Base-by-base conservation (phyloP, 2,888 invertebrate genomes). In the Drosophila yooni region DNA sequence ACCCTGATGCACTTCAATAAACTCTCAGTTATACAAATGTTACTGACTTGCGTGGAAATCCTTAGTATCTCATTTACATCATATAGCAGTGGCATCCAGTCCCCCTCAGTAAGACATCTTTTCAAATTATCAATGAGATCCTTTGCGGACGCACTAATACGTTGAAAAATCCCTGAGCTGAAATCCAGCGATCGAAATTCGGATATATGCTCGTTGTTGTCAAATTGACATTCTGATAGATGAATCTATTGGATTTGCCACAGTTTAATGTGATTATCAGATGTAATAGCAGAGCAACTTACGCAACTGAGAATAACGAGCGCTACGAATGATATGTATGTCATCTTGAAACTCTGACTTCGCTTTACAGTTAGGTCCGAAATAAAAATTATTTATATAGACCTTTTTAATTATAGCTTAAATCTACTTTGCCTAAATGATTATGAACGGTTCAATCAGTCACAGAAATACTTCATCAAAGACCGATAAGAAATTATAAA, bases 151-250 rank as follows among this genome's bases (percentile, higher is more conserved):
- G 4, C 46, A 3, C 15, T 15, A 25, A 46, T 3, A 4, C 7
- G 46, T 25, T 25, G 21, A 46, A 46, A 46, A 25, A 15, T 8
- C 25, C 4, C 8, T 4, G 15, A 4, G 1, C 15, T 25, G 46
- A 25, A 25, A 15, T 1, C 15, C 3, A 7, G 1, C 7, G 15
- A 3, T 15, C 46, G 46, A 25, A 2, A 15, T 4, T 15, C 8
- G 15, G 15, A 4, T 4, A 1, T 2, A 15, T 4, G 1, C 2
- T 15, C 0, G 7, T 0, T 4, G 21, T 15, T 3, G 25, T 15
- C 2, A 7, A 1, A 3, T 48, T 25, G 50, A 6, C 27, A 50
- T 50, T 50, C 27, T 18, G 50, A 10, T 5, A 10, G 5, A 0
- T 50, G 27, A 5, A 50, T 27, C 50, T 50, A 50, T 27, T 15